These are phyloP conservation scores for Nymphalis io DNA, from an alignment of 1,140 invertebrate genomes.

Conservation along the genomic window DNA sequence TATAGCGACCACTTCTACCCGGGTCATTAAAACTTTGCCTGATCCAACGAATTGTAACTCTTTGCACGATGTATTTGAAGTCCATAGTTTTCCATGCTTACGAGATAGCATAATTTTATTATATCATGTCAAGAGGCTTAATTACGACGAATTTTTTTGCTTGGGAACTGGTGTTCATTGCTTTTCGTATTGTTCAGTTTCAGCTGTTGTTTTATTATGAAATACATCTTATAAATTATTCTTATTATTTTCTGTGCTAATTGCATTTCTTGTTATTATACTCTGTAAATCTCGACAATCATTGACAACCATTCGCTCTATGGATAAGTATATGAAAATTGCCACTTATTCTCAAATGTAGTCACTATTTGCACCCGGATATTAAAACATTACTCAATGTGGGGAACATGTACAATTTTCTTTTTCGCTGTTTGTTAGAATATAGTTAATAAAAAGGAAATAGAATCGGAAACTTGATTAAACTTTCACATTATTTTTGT, in stretches of 20 bases:
- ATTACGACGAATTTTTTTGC: conserved; percentile 8
- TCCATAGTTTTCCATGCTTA: neutral
- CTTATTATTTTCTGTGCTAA: neutral
- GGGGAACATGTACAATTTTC: neutral
- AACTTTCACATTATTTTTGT: too few species aligned
- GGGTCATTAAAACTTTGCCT: conserved; percentile 21
- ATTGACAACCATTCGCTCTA: neutral
- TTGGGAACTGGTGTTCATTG: neutral
- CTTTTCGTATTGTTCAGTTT: neutral
- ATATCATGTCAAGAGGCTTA: conserved; percentile 3
- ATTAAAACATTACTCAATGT: conserved; percentile 13
- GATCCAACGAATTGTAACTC: conserved; percentile 5
- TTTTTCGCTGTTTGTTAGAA: neutral
- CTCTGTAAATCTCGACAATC: neutral
- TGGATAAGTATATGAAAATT: conserved; percentile 8
- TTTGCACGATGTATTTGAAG: conserved; percentile 1
- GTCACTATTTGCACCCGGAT: conserved; percentile 8
- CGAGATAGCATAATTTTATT: conserved; percentile 4
- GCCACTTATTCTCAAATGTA: conserved; percentile 16
- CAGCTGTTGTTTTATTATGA: conserved; percentile 1
- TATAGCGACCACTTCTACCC: conserved; percentile 8
- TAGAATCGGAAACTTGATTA: too few species aligned
- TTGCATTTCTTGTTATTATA: neutral
- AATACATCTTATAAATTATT: neutral
- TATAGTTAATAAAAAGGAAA: too few species aligned